These are phyloP conservation scores for Zygaena filipendulae DNA, from an alignment of 2,888 invertebrate species.

Conservation along the genomic window DNA sequence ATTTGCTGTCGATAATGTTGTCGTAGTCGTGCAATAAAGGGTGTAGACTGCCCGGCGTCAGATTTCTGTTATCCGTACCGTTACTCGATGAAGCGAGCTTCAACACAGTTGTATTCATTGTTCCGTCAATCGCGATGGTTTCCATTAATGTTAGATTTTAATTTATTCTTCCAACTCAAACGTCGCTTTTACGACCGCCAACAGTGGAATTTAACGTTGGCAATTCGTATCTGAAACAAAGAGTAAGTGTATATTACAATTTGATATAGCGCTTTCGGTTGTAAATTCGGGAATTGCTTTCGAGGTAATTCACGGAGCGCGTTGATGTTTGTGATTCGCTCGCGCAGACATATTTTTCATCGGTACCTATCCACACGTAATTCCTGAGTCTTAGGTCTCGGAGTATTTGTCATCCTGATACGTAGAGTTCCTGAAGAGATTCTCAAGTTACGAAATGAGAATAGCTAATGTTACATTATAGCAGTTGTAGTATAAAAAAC, in stretches of 20 bases:
- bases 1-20: constrained; percentile 73
- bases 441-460: too few species aligned
- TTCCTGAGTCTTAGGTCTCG: too few species aligned
- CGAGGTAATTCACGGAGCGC: too few species aligned
- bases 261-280: constrained; percentile 21
- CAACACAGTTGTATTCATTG: constrained; percentile 41
- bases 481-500: too few species aligned
- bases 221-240: constrained; percentile 46
- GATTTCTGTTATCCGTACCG: constrained; percentile 28
- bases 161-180: neutral
- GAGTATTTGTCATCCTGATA: too few species aligned
- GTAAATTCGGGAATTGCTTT: constrained; percentile 22
- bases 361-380: too few species aligned
- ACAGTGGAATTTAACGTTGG: constrained; percentile 32
- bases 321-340: too few species aligned
- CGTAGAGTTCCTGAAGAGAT: too few species aligned
- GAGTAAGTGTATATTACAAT: constrained; percentile 37
- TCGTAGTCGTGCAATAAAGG: constrained; percentile 30
- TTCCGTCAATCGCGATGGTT: constrained; percentile 24
- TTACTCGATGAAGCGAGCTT: constrained; percentile 30
- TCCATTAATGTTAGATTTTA: constrained; percentile 10
- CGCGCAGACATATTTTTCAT: too few species aligned
- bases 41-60: constrained; percentile 24
- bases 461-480: too few species aligned
- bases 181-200: constrained; percentile 36